A percentile compares a stretch with the other conserved stretches of the same genome.
Conservation (phyloP, 2,797 vertebrate genomes). For the Rhinatrema bivittatum region DNA sequence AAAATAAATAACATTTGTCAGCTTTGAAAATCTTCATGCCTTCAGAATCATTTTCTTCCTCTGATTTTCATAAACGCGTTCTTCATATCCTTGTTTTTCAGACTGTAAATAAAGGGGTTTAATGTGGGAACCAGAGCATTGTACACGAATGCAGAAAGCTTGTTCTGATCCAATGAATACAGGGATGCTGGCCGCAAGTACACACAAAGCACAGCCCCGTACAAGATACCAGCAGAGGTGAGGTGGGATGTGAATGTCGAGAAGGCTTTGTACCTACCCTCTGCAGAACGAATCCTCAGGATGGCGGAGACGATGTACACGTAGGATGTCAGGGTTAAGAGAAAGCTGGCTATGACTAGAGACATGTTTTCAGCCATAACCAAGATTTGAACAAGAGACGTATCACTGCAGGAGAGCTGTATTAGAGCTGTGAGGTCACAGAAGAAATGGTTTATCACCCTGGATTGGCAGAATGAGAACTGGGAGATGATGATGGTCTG, state of each 20-base stretch:
- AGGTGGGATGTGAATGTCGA: too few species aligned
- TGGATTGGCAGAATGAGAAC: conserved; percentile 9
- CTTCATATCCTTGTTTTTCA: background rate
- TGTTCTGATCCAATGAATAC: background rate
- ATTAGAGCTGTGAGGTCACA: conserved; percentile 29
- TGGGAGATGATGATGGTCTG: conserved; percentile 9
- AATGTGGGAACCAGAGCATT: background rate
- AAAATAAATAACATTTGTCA: too few species aligned
- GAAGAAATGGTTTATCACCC: conserved; percentile 30
- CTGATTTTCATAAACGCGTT: too few species aligned
- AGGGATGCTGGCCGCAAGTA: background rate
- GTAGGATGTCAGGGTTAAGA: background rate
- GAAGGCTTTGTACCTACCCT: background rate
- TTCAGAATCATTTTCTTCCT: too few species aligned
- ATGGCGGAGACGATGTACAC: background rate
- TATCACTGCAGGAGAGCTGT: conserved; percentile 14
- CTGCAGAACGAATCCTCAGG: background rate
- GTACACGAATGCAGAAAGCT: background rate
- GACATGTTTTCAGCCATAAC: conserved; percentile 5
- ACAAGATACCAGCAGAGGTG: background rate
- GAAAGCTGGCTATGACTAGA: background rate
- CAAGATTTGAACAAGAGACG: background rate
- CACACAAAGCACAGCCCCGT: background rate
- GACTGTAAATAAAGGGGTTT: background rate
- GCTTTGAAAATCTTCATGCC: too few species aligned